phyloP scores from a whole-genome alignment of 2,888 invertebrate species.

The Melipona beecheii region DNA sequence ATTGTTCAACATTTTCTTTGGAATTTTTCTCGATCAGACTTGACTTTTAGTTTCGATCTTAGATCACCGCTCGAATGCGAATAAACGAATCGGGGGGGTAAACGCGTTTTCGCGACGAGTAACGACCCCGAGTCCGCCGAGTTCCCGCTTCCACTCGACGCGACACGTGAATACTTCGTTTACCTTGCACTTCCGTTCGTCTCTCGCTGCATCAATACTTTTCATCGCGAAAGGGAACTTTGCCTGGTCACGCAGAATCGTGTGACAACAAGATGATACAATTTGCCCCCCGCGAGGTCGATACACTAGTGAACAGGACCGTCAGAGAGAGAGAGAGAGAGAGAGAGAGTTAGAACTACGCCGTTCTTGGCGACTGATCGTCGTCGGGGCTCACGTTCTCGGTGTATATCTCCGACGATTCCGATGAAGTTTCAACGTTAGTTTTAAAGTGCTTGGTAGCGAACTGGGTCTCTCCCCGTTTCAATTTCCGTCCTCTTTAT shows the following conservation, averaged over 20 bases:
- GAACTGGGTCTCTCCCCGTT: constrained; percentile 23
- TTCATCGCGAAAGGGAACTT: constrained; percentile 4
- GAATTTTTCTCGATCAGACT: neutral
- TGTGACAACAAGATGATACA: constrained; percentile 19
- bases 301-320: neutral
- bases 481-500: constrained; percentile 54
- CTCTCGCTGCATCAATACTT: neutral
- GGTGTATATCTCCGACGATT: constrained; percentile 26
- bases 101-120: neutral
- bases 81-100: neutral
- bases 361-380: no score
- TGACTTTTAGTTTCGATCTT: neutral
- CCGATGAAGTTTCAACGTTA: constrained; percentile 21
- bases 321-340: neutral
- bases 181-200: neutral
- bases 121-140: neutral
- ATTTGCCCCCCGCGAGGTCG: constrained; percentile 18
- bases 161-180: constrained; percentile 17
- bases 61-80: neutral
- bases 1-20: neutral
- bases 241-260: neutral
- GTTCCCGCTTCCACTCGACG: neutral
- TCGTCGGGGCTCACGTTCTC: constrained; percentile 19
- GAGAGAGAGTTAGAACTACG: neutral
- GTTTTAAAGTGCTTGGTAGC: constrained; percentile 33